Base-by-base conservation (phyloP, 2,113 vertebrate genomes). In the Chrysochloris asiatica region DNA sequence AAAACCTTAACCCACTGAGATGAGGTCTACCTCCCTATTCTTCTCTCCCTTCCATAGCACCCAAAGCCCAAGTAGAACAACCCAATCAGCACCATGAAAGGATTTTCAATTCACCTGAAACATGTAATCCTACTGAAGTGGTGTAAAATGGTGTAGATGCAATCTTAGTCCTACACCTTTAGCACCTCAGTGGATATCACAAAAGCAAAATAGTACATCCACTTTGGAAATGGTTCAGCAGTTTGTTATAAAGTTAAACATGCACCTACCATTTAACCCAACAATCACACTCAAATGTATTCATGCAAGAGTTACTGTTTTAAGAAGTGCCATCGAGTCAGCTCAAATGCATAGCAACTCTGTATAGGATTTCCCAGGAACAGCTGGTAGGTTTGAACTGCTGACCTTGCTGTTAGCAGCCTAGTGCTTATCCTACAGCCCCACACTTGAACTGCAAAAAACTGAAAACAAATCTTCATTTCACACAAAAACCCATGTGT, bases 171-270 rank as follows among this genome's bases (percentile, higher is more conserved):
- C 26, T 89, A 63, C 59, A 54, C 13, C 38, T 92, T 86, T 36
- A 75, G 50, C 45, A 63, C 87, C 82, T 78, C 8, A 50, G 47
- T 36, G 41, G 81, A 30, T 79, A 93, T 28, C 54, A 91, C n/a
- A 50, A 89, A 87, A 56, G 71, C 48, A 81, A 95, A 92, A 83
- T 14, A 84, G 30, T 91, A 87, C 12, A 69, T 43, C 52, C n/a
- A 45, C 28, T 79, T 65, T 82, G 33, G 21, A 83, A 88, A 90
- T 54, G 28, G 88, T 50, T 77, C 6, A 4, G 81, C 16, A 83
- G 52, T 80, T 95, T 94, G 65, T 88, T 43, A 38, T 26, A 89
- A 94, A 80, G 47, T 63, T 72, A 54, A 94, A 90, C 36, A 90
- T 8, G 77, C 0, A 84, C 21, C 30, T 91, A 45, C 76, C 73